Conservation (phyloP, 2,797 vertebrate genomes). For the Limnodromus scolopaceus region DNA sequence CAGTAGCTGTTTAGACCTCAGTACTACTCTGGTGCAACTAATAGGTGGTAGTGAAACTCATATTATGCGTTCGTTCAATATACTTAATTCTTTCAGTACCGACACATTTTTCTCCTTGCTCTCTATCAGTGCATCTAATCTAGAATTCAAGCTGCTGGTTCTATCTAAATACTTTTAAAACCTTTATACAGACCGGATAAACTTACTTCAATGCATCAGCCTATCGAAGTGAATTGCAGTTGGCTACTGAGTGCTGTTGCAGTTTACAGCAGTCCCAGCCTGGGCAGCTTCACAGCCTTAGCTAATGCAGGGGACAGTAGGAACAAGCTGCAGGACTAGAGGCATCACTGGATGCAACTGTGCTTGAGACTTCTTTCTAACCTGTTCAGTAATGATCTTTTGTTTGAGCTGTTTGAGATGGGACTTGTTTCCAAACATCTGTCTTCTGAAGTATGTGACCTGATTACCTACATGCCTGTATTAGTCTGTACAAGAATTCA, state of each 20-base stretch:
- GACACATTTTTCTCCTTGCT: background rate
- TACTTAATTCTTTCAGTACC: background rate
- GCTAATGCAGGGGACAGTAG: background rate
- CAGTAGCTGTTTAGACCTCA: background rate
- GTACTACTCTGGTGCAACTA: background rate
- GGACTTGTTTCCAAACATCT: background rate
- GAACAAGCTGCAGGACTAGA: background rate
- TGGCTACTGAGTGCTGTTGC: background rate
- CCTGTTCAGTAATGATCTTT: background rate
- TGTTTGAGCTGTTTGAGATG: background rate
- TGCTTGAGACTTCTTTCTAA: background rate
- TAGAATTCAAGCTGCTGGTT: background rate
- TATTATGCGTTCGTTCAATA: background rate
- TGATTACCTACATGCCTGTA: slow-evolving; percentile 39
- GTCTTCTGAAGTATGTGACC: slow-evolving; percentile 38
- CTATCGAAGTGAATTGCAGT: background rate
- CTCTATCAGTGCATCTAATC: background rate
- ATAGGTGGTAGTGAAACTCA: background rate
- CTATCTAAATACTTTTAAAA: background rate
- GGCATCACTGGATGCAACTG: background rate
- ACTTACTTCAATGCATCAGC: background rate
- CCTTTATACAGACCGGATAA: background rate
- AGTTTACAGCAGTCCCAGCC: background rate
- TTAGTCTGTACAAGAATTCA: slow-evolving; percentile 50
- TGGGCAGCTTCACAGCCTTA: background rate